A percentile compares a stretch with the other conserved stretches of the same genome.
Evolutionary conservation across 2,113 vertebrate species (phyloP).

Genomic region (Equus quagga): DNA sequence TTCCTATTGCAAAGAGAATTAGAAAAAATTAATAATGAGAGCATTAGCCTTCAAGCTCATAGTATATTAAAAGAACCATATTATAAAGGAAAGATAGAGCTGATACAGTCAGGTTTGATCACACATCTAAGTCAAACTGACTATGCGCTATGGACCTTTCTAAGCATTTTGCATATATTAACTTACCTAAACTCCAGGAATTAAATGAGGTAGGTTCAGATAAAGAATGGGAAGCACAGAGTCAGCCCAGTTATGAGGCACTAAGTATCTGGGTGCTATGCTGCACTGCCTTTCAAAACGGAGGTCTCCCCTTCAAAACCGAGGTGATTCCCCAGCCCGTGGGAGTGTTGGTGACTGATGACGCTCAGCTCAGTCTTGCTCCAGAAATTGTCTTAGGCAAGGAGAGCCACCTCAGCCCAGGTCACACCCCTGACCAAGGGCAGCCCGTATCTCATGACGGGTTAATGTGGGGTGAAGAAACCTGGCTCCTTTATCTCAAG

Average conservation of each 20-base stretch:
- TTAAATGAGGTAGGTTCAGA: not conserved
- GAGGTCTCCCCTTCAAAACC: not conserved
- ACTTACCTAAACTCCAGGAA: not conserved
- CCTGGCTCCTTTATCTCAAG: not conserved
- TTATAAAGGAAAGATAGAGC: not conserved
- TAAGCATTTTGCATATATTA: not conserved
- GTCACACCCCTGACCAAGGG: not conserved
- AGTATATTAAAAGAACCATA: not conserved
- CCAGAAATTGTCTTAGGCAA: not conserved
- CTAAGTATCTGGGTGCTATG: not conserved
- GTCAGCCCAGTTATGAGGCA: not conserved
- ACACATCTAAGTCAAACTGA: not conserved
- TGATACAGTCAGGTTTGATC: not conserved
- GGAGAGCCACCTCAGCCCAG: not conserved
- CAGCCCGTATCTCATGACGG: not conserved
- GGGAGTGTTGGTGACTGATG: not conserved
- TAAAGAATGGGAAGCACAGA: not conserved
- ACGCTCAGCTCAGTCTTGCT: not conserved
- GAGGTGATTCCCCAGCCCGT: too few relatives aligned
- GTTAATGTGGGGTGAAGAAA: not conserved
- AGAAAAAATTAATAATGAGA: not conserved
- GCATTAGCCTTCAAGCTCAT: not conserved
- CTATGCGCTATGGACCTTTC: not conserved
- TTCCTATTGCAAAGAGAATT: slow-evolving; percentile 42
- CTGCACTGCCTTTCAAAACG: too few relatives aligned